These are phyloP conservation scores for Drosophila murphyi DNA, from an alignment of 1,140 invertebrate species.

Conservation along the genomic window DNA sequence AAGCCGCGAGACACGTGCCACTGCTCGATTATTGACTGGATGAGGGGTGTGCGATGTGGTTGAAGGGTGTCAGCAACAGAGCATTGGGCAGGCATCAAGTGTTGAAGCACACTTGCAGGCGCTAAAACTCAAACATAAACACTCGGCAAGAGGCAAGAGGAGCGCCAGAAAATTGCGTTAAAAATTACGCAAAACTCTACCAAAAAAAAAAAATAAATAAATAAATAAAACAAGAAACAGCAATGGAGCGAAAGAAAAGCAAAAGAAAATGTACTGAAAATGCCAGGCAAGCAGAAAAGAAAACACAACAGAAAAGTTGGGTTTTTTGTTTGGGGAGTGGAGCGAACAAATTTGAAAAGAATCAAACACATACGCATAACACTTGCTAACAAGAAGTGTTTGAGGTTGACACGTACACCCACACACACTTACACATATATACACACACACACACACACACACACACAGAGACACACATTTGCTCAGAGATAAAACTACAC, in stretches of 20 bases:
- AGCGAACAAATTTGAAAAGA: slow-evolving; percentile 47
- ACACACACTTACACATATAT: background rate
- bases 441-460: slow-evolving; percentile 1
- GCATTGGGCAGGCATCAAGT: background rate
- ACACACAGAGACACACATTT: slow-evolving; percentile 7
- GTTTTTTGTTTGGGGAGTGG: background rate
- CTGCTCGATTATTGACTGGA: slow-evolving; percentile 19
- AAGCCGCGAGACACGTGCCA: slow-evolving; percentile 49
- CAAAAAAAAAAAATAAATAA: background rate
- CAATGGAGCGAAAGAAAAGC: background rate
- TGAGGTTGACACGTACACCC: slow-evolving; percentile 48
- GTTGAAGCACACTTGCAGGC: slow-evolving; percentile 44
- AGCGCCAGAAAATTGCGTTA: slow-evolving; percentile 36
- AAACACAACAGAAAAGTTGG: slow-evolving; percentile 27
- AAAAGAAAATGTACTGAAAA: slow-evolving; percentile 32
- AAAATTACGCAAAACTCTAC: slow-evolving; percentile 47
- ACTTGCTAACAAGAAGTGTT: slow-evolving; percentile 69
- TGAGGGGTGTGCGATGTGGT: background rate
- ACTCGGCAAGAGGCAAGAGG: slow-evolving; percentile 16
- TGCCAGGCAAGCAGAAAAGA: slow-evolving; percentile 56
- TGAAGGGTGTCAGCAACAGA: too few species aligned
- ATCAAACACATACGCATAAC: slow-evolving; percentile 45
- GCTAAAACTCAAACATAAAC: slow-evolving; percentile 51
- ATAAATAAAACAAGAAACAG: slow-evolving; percentile 10
- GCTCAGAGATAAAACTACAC: slow-evolving; percentile 1